These are phyloP conservation scores for Bathybates hornii DNA, from an alignment of 2,113 vertebrate species.

Conservation along the genomic window DNA sequence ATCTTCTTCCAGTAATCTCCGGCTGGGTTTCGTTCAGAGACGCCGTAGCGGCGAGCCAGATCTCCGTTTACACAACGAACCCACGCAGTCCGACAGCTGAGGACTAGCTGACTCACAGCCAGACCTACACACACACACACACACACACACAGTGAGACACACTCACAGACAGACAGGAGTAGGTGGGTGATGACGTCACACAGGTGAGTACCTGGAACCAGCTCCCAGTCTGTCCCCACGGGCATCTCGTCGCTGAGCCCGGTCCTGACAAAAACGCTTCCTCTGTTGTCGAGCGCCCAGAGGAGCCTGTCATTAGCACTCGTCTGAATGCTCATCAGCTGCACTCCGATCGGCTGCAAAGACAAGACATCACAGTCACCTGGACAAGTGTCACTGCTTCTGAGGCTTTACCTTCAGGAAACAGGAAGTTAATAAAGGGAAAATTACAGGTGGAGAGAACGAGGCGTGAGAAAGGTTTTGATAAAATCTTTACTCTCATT, in stretches of 20 bases:
- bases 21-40: slow-evolving; percentile 86
- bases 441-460: not conserved
- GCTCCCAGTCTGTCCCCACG: slow-evolving; percentile 92
- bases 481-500: not conserved
- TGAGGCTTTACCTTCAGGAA: not conserved
- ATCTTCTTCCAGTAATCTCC: slow-evolving; percentile 99
- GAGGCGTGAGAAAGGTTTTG: not conserved
- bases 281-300: slow-evolving; percentile 89
- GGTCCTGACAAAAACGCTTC: slow-evolving; percentile 81
- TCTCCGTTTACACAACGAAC: slow-evolving; percentile 88
- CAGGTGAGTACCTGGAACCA: slow-evolving; percentile 82
- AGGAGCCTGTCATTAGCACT: slow-evolving; percentile 89
- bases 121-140: slow-evolving; percentile 69
- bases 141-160: not conserved
- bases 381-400: not conserved
- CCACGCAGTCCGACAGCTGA: slow-evolving; percentile 87
- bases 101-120: slow-evolving; percentile 83
- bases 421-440: not conserved
- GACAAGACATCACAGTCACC: slow-evolving; percentile 4
- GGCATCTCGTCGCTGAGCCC: slow-evolving; percentile 96
- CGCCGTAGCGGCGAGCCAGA: slow-evolving; percentile 86
- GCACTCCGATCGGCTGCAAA: slow-evolving; percentile 83
- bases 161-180: not conserved
- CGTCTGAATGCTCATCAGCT: slow-evolving; percentile 81
- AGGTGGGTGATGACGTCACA: not conserved